phyloP scores from a whole-genome alignment of 1,140 invertebrate species.

The Heliconius hewitsoni region DNA sequence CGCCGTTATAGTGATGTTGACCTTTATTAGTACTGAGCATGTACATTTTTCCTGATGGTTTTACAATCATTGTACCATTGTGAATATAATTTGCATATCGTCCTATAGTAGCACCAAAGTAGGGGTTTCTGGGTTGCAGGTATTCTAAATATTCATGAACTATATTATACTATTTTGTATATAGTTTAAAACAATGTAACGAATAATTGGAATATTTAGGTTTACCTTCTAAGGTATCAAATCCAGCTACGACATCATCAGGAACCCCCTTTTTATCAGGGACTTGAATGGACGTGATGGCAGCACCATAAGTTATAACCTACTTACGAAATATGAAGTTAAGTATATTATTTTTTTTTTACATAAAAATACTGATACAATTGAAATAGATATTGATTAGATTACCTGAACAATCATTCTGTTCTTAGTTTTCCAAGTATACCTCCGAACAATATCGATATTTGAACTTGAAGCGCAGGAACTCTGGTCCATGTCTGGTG shows the following conservation, averaged over 20 bases:
- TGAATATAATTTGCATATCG: slow-evolving; percentile 93
- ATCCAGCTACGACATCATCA: slow-evolving; percentile 89
- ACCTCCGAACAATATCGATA: slow-evolving; percentile 78
- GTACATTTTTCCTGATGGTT: slow-evolving; percentile 83
- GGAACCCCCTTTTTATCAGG: slow-evolving; percentile 87
- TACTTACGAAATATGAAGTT: not conserved
- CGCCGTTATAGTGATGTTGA: slow-evolving; percentile 92
- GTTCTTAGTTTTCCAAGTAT: slow-evolving; percentile 85
- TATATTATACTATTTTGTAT: not conserved
- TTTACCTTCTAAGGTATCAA: slow-evolving; percentile 86
- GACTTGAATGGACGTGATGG: slow-evolving; percentile 87
- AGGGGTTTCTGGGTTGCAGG: slow-evolving; percentile 85
- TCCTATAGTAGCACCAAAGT: slow-evolving; percentile 96
- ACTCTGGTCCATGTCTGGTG: slow-evolving; percentile 42
- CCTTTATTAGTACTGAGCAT: slow-evolving; percentile 87
- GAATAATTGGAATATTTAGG: not conserved
- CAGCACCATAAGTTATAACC: slow-evolving; percentile 90
- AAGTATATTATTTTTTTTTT: not conserved
- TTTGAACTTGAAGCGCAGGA: slow-evolving; percentile 68
- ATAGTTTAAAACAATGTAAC: not conserved
- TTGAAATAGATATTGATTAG: not conserved
- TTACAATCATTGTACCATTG: slow-evolving; percentile 62
- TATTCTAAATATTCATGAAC: slow-evolving; percentile 81
- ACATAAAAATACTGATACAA: not conserved
- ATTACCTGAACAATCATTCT: slow-evolving; percentile 83